These are phyloP conservation scores for Holcopasites calliopsidis DNA, from an alignment of 1,140 invertebrate genomes.

Conservation along the genomic window DNA sequence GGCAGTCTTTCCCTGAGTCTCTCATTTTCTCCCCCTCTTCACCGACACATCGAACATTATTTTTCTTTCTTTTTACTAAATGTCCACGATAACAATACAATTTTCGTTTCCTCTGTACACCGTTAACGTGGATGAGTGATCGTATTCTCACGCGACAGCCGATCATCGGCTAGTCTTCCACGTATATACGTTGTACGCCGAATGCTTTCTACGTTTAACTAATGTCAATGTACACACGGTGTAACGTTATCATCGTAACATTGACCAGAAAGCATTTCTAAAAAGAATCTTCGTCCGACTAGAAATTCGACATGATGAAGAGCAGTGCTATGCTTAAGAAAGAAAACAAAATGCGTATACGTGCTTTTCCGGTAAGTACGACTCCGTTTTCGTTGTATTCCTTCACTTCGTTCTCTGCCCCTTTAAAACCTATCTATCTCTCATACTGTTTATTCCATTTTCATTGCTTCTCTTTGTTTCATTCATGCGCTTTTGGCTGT, in stretches of 20 bases:
- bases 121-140: slow-evolving; percentile 40
- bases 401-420: background rate
- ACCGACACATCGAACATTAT: slow-evolving; percentile 8
- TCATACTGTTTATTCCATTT: background rate
- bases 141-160: slow-evolving; percentile 2
- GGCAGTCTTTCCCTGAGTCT: slow-evolving; percentile 2
- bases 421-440: slow-evolving; percentile 29
- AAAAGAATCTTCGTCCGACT: slow-evolving; percentile 22
- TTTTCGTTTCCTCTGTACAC: slow-evolving; percentile 5
- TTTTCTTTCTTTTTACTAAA: slow-evolving; percentile 48
- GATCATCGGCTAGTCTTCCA: slow-evolving; percentile 45
- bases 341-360: slow-evolving; percentile 97
- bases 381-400: background rate
- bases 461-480: background rate
- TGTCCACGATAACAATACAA: slow-evolving; percentile 38
- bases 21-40: slow-evolving; percentile 17
- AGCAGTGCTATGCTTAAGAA: slow-evolving; percentile 89
- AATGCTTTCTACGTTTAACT: slow-evolving; percentile 44
- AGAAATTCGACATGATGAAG: slow-evolving; percentile 83
- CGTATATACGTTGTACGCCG: slow-evolving; percentile 31
- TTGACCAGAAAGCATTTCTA: slow-evolving; percentile 36
- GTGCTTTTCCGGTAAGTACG: slow-evolving; percentile 96
- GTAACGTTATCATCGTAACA: slow-evolving; percentile 43
- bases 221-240: slow-evolving; percentile 59
- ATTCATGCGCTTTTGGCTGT: background rate